Conservation (phyloP, 2,888 invertebrate genomes). For the Agelastica alni region DNA sequence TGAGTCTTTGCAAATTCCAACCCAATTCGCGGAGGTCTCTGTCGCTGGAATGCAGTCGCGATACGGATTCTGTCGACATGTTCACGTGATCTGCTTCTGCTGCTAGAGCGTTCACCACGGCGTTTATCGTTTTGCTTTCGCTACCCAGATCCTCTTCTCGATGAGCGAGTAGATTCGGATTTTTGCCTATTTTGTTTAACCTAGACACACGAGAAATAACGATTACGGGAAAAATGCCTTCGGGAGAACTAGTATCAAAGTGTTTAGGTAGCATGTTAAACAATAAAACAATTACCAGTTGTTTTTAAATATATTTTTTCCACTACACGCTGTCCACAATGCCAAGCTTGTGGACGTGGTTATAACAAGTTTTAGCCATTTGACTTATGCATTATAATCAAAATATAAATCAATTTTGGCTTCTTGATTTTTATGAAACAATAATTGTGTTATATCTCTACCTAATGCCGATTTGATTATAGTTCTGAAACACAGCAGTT, state of each 20-base stretch:
- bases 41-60: conserved; percentile 52
- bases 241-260: conserved; percentile 14
- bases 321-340: too few relatives aligned
- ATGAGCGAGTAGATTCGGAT: conserved; percentile 89
- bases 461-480: conserved; percentile 2
- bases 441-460: too few relatives aligned
- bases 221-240: neutral
- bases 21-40: conserved; percentile 63
- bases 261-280: conserved; percentile 15
- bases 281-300: too few relatives aligned
- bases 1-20: conserved; percentile 67
- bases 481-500: too few relatives aligned
- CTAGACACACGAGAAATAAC: conserved; percentile 39
- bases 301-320: neutral
- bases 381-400: too few relatives aligned
- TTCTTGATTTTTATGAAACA: too few relatives aligned
- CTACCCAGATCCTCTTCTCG: conserved; percentile 71
- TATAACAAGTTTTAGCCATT: too few relatives aligned
- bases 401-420: too few relatives aligned
- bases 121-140: conserved; percentile 86
- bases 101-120: conserved; percentile 89
- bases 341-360: too few relatives aligned
- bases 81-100: conserved; percentile 87
- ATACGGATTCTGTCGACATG: conserved; percentile 74
- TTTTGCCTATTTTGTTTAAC: conserved; percentile 97